Evolutionary conservation across 2,888 invertebrate species (phyloP), one percentile per base, ranked within the genome.

Genomic region (Polydrusus cervinus): DNA sequence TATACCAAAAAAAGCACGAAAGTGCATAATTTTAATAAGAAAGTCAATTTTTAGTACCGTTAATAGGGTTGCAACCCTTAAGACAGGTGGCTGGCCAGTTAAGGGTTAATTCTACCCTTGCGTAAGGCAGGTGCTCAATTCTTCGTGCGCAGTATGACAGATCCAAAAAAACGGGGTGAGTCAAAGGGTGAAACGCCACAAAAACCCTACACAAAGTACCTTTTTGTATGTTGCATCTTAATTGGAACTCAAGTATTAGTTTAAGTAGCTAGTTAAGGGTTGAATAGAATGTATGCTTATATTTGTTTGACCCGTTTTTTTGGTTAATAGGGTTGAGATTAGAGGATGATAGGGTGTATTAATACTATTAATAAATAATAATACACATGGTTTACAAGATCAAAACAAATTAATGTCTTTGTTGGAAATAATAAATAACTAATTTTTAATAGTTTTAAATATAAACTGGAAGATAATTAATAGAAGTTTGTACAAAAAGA

Each of bases 21-120:
- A 76, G 40, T 70, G 77, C 75, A 78, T 76, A 75, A 75, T 77
- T 75, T 75, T 71, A 74, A 68, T 71, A 76, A 75, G 77, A 75
- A 77, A 78, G 71, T 78, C 67, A 69, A 74, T 78, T 74, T 71
- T 43, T 34, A 45, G 75, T 74, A 78, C 75, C 75, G 78, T 79
- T 75, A 78, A 76, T 76, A 65, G 67, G 75, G 71, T 61, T 74
- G 69, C 75, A 75, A 71, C 75, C 75, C 71, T 75, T 66, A 71
- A 78, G 81, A 81, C 83, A 83, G 83, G 75, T 82, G 83, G 84
- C 82, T 78, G 80, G 80, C 79, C 78, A 78, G 81, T 83, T 83
- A 83, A 84, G 84, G 83, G 83, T 83, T 83, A 84, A 83, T 83
- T 82, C 71, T 78, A 81, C 83, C 82, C 82, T 83, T 83, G 78